A percentile compares a stretch with the other conserved stretches of the same genome.
These are phyloP conservation scores for Pachyrhynchus sulphureomaculatus DNA, from an alignment of 1,140 invertebrate genomes.

Conservation along the genomic window DNA sequence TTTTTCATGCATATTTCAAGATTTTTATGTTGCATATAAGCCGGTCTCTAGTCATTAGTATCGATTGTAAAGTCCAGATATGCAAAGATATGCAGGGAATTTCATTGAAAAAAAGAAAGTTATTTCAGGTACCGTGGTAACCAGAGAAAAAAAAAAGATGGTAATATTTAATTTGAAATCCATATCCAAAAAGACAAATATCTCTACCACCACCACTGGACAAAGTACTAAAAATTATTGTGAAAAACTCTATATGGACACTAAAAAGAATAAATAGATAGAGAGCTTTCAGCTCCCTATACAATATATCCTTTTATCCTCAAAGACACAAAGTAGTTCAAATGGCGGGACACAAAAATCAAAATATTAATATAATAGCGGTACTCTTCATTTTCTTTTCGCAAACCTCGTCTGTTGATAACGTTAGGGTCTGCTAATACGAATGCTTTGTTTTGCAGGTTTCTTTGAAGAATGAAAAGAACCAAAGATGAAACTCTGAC, in stretches of 20 bases:
- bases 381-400: background rate
- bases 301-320: slow-evolving; percentile 4
- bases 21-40: no score
- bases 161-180: no score
- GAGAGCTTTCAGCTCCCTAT: background rate
- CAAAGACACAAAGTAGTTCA: background rate
- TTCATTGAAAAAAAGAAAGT: no score
- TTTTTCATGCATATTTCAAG: no score
- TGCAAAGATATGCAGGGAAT: no score
- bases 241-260: background rate
- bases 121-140: no score
- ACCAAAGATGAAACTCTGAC: background rate
- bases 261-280: background rate
- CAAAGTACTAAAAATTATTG: background rate
- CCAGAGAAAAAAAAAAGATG: no score
- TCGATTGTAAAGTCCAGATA: no score
- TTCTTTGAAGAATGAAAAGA: background rate
- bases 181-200: no score
- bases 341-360: background rate
- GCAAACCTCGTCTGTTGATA: slow-evolving; percentile 7
- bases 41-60: no score
- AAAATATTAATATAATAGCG: slow-evolving; percentile 8
- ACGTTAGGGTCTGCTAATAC: background rate
- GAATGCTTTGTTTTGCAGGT: background rate
- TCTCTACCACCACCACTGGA: no score